These are phyloP conservation scores for Leptinotarsa defecta DNA, from an alignment of 1,140 invertebrate genomes.

Conservation along the genomic window DNA sequence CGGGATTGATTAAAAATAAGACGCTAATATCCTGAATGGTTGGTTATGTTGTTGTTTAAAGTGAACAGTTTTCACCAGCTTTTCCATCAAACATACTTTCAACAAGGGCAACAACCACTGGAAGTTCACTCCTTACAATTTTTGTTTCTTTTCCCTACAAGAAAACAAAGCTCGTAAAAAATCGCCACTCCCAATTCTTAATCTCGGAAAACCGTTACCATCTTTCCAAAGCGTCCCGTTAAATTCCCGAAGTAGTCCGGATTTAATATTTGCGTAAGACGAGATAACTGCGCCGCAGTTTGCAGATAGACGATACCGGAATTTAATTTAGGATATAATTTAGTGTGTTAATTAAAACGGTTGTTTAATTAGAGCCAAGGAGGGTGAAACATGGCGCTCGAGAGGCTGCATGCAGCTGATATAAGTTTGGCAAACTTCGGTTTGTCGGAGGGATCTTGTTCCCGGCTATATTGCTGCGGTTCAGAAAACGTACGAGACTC, in stretches of 20 bases:
- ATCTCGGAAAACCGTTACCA: not conserved
- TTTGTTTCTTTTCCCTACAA: too few relatives aligned
- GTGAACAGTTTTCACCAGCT: too few relatives aligned
- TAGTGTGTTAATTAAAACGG: slow-evolving; percentile 57
- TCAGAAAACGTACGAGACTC: slow-evolving; percentile 35
- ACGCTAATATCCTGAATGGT: too few relatives aligned
- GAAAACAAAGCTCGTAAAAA: too few relatives aligned
- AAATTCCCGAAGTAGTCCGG: slow-evolving; percentile 4
- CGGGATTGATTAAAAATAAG: too few relatives aligned
- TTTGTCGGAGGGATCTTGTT: slow-evolving; percentile 37
- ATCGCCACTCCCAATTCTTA: not conserved
- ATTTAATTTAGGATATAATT: slow-evolving; percentile 56
- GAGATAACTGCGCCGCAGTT: slow-evolving; percentile 38
- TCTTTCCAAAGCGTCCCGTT: not conserved
- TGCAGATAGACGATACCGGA: slow-evolving; percentile 50
- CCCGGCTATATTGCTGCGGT: slow-evolving; percentile 39
- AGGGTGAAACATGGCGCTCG: slow-evolving; percentile 48
- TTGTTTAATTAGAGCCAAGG: slow-evolving; percentile 56
- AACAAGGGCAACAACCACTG: too few relatives aligned
- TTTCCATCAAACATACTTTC: too few relatives aligned
- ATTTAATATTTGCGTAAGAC: slow-evolving; percentile 31
- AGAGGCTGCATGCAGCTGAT: slow-evolving; percentile 50
- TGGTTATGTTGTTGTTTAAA: too few relatives aligned
- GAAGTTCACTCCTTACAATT: too few relatives aligned
- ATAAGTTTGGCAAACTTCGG: slow-evolving; percentile 48